These are phyloP conservation scores for Spisula solida DNA, from an alignment of 2,888 invertebrate species.

Conservation along the genomic window DNA sequence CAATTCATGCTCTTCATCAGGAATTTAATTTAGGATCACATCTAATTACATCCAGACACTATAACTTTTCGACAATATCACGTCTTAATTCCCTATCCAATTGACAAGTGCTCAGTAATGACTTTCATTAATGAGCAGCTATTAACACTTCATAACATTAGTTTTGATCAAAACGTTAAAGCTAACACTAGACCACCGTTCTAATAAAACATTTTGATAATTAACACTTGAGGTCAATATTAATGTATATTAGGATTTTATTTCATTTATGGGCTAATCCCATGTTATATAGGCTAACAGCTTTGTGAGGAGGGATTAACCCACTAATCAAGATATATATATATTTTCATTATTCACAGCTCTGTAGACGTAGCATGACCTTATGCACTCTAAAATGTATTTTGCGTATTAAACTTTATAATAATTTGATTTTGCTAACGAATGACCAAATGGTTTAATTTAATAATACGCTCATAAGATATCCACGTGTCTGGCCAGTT, in stretches of 20 bases:
- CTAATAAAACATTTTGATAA: neutral
- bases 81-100: too few relatives aligned
- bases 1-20: too few relatives aligned
- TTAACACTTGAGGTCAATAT: slow-evolving; percentile 11
- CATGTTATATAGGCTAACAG: neutral
- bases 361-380: neutral
- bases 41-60: too few relatives aligned
- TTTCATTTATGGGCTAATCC: neutral
- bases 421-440: neutral
- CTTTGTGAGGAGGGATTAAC: neutral
- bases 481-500: too few relatives aligned
- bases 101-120: too few relatives aligned
- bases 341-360: too few relatives aligned
- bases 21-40: too few relatives aligned
- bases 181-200: neutral
- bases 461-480: too few relatives aligned
- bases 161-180: neutral
- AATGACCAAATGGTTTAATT: neutral
- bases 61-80: too few relatives aligned
- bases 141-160: neutral
- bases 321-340: neutral
- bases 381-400: slow-evolving; percentile 1
- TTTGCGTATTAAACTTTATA: neutral
- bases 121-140: too few relatives aligned
- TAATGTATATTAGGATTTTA: neutral